Base-by-base conservation (phyloP, 1,140 invertebrate species). In the Vanessa atalanta region DNA sequence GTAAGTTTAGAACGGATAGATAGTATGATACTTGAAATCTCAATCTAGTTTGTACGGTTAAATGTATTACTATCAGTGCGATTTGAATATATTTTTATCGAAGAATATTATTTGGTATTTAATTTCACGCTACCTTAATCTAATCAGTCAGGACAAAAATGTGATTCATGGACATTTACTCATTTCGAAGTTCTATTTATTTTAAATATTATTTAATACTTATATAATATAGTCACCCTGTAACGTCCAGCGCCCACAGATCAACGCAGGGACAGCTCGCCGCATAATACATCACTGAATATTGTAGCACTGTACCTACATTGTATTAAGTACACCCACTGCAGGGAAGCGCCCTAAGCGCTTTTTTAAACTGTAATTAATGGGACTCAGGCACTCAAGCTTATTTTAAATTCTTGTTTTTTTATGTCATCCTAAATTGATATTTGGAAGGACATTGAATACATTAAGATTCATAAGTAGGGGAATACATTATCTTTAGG, bases 351-450 rank as follows among this genome's bases (percentile, higher is more conserved):
- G 66, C 51, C 26, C 66, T 51, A 68, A 68, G 53, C 53, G 51
- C 23, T 68, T 68, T 68, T 68, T 68, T 47, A 57, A 65, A 68
- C 50, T 57, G 66, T 68, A 68, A 68, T 68, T 68, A 68, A 68
- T 55, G 50, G 37, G 20, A 68, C 51, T 23, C 50, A 50, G 16
- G 66, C 66, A 47, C 66, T 47, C 65, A 37, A 57, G 66, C 37
- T 57, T 55, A 55, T 68, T 43, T 68, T 23, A 26, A 43, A 57
- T 43, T 68, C 15, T 23, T 65, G 26, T 65, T 53, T 50, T 63
- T 68, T 68, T 61, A 31, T 20, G 57, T 61, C 57, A 61, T 37
- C 57, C 16, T 37, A 61, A 37, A 61, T 61, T 61, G 57, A 61
- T 43, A 61, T 61, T 31, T 51, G 48, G 12, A 15, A 51, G 23